phyloP scores from a whole-genome alignment of 2,797 vertebrate species.

The Crypturellus tataupa region DNA sequence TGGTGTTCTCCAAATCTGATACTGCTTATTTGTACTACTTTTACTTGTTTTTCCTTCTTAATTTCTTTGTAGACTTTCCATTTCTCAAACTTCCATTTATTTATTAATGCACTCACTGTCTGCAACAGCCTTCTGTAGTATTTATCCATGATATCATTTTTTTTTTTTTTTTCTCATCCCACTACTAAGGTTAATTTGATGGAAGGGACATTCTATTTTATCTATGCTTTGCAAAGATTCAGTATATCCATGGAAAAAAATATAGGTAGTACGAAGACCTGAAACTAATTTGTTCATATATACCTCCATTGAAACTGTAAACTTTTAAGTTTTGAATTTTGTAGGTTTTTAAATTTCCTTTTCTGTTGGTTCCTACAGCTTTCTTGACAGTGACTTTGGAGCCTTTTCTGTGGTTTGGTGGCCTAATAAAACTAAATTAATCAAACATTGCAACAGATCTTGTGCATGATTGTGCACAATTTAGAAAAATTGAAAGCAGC shows the following conservation, averaged over 20 bases:
- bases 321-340: neutral
- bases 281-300: neutral
- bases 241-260: neutral
- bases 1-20: neutral
- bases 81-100: neutral
- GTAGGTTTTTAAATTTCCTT: neutral
- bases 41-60: neutral
- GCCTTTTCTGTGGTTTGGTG: slow-evolving; percentile 20
- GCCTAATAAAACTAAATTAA: neutral
- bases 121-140: neutral
- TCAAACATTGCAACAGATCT: neutral
- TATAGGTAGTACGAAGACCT: neutral
- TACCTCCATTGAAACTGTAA: neutral
- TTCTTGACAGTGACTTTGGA: neutral
- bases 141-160: neutral
- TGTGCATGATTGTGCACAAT: neutral
- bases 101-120: neutral
- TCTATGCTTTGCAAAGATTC: neutral
- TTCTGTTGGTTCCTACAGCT: neutral
- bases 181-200: neutral
- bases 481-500: neutral
- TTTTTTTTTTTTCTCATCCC: neutral
- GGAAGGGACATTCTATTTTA: neutral
- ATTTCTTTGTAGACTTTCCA: neutral
- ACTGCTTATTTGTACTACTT: neutral